phyloP scores from a whole-genome alignment of 1,140 invertebrate species.

The Macrosteles quadrilineatus region DNA sequence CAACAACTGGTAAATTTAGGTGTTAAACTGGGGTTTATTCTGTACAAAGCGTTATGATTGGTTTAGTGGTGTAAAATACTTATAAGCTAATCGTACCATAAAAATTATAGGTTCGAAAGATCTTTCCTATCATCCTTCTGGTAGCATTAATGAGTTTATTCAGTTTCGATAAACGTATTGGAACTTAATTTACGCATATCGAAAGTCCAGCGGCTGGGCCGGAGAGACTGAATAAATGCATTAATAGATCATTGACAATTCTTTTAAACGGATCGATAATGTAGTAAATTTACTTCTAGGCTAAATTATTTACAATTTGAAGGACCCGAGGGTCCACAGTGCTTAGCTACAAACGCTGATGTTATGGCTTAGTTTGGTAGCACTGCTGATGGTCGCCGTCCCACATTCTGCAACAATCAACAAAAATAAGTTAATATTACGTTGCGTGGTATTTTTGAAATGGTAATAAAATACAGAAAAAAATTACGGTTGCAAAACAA shows the following conservation, averaged over 20 bases:
- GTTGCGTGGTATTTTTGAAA: background rate
- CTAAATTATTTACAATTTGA: constrained; percentile 18
- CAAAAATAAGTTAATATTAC: background rate
- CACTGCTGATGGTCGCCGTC: too few relatives aligned
- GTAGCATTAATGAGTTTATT: background rate
- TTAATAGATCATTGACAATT: background rate
- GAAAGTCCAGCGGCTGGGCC: too few relatives aligned
- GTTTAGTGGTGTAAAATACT: constrained; percentile 9
- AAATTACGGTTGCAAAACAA: background rate
- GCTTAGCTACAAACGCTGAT: background rate
- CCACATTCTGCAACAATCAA: too few relatives aligned
- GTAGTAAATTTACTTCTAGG: constrained; percentile 13
- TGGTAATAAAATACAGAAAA: background rate
- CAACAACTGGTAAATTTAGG: background rate
- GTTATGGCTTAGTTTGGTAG: background rate
- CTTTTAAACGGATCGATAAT: constrained; percentile 14
- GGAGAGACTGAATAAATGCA: constrained; percentile 3
- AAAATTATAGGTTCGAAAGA: background rate
- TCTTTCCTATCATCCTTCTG: background rate
- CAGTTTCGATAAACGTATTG: background rate
- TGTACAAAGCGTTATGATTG: background rate
- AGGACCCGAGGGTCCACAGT: background rate
- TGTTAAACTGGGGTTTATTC: background rate
- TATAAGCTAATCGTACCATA: background rate
- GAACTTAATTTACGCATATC: too few relatives aligned